Conservation (phyloP, 2,113 vertebrate genomes). For the Ciconia boyciana region DNA sequence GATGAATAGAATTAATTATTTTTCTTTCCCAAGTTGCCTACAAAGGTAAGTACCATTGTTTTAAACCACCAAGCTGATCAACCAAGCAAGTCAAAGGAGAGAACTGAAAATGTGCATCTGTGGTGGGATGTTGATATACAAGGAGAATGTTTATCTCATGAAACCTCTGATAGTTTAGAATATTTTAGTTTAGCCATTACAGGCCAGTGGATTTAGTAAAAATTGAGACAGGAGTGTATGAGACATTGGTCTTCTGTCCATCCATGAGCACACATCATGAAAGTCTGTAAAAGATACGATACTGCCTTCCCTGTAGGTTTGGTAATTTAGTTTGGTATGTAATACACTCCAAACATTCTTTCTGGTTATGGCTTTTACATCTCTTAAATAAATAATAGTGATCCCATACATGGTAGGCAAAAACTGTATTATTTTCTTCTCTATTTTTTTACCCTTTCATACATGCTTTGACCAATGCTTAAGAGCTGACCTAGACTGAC, state of each 20-base stretch:
- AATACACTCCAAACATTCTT: neutral
- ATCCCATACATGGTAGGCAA: neutral
- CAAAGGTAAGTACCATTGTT: neutral
- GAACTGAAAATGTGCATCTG: neutral
- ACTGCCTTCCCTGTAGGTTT: neutral
- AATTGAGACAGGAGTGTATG: neutral
- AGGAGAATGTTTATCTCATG: neutral
- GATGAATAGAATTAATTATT: neutral
- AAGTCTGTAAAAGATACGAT: neutral
- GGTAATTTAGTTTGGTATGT: neutral
- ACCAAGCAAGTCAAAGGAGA: neutral
- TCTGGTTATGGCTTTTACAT: neutral
- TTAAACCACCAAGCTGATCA: neutral
- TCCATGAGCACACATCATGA: neutral
- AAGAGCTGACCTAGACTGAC: neutral
- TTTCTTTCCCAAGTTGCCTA: neutral
- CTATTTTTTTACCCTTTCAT: neutral
- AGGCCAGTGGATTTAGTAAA: neutral
- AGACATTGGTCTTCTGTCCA: neutral
- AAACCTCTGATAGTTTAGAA: neutral
- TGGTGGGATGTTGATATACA: neutral
- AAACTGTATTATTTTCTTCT: neutral
- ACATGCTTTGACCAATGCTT: neutral
- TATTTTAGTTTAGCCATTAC: neutral
- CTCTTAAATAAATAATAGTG: neutral